Percentiles rank a stretch among this genome's conserved stretches.
Evolutionary conservation across 2,113 vertebrate species (phyloP).

Genomic region (Anarrhichthys ocellatus): DNA sequence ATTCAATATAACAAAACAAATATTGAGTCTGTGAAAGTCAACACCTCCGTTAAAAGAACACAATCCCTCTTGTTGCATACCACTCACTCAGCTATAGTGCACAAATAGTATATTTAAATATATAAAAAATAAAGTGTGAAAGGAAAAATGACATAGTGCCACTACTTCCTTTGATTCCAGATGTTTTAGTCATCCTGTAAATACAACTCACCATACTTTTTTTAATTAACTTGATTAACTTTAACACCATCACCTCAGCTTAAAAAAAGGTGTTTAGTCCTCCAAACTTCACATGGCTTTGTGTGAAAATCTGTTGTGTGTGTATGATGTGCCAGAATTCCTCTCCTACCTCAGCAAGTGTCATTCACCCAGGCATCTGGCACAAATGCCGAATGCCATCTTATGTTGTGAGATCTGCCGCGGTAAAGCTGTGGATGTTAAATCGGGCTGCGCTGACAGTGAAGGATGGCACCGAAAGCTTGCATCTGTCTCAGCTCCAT

Average conservation of each 20-base stretch:
- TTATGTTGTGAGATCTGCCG: slow-evolving; percentile 17
- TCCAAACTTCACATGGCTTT: slow-evolving; percentile 10
- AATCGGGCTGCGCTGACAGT: slow-evolving; percentile 55
- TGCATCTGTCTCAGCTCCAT: slow-evolving; percentile 74
- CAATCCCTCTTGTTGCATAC: slow-evolving; percentile 14
- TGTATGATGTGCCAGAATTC: neutral
- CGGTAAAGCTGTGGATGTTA: slow-evolving; percentile 57
- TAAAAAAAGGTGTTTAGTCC: slow-evolving; percentile 14
- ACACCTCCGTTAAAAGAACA: neutral
- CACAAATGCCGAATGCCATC: slow-evolving; percentile 17
- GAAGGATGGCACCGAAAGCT: slow-evolving; percentile 63
- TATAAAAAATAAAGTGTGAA: no score
- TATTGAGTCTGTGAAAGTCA: neutral
- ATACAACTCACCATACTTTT: neutral
- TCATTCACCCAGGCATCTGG: slow-evolving; percentile 43
- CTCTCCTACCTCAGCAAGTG: slow-evolving; percentile 19
- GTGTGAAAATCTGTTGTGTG: slow-evolving; percentile 5
- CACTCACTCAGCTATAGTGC: neutral
- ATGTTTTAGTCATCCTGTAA: neutral
- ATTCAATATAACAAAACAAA: neutral
- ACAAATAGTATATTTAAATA: neutral
- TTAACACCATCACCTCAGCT: neutral
- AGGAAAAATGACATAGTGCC: neutral
- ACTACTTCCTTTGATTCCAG: slow-evolving; percentile 19
- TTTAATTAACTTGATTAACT: slow-evolving; percentile 38